Evolutionary conservation across 2,113 vertebrate genomes (phyloP).

Genomic region (Indri indri): DNA sequence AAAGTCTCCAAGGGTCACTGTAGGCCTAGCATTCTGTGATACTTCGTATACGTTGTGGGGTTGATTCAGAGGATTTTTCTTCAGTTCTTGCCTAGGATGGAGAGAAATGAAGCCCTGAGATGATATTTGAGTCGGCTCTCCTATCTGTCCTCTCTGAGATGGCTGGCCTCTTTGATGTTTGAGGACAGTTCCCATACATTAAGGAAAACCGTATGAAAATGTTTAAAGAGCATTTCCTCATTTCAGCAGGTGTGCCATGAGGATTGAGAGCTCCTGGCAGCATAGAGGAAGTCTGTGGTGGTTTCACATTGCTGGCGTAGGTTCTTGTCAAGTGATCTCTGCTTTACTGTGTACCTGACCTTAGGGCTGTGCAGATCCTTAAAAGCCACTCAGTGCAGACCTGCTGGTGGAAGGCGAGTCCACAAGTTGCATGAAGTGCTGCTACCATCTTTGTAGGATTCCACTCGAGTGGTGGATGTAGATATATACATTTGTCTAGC

Average conservation of each 20-base stretch:
- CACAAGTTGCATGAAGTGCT: neutral
- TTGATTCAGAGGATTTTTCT: conserved; percentile 1
- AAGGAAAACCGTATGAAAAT: conserved; percentile 33
- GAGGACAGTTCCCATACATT: neutral
- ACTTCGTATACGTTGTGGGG: neutral
- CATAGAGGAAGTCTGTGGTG: conserved; percentile 43
- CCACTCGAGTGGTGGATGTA: neutral
- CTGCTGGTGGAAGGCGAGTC: neutral
- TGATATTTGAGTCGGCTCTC: neutral
- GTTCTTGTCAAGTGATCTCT: conserved; percentile 33
- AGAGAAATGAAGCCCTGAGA: neutral
- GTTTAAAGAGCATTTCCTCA: conserved; percentile 56
- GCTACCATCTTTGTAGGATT: conserved; percentile 8
- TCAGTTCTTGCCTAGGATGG: neutral
- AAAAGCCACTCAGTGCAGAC: neutral
- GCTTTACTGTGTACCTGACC: neutral
- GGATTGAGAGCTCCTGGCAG: conserved; percentile 8
- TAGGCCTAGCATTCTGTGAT: neutral
- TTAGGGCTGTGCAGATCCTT: neutral
- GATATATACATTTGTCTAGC: neutral
- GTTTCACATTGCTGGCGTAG: neutral
- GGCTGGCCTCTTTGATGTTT: conserved; percentile 29
- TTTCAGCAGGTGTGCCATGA: conserved; percentile 49
- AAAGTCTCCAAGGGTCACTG: neutral
- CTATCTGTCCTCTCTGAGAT: neutral